Percentiles rank a stretch among this genome's conserved stretches.
These are phyloP conservation scores for Argya squamiceps DNA, from an alignment of 2,797 vertebrate genomes.

Conservation along the genomic window DNA sequence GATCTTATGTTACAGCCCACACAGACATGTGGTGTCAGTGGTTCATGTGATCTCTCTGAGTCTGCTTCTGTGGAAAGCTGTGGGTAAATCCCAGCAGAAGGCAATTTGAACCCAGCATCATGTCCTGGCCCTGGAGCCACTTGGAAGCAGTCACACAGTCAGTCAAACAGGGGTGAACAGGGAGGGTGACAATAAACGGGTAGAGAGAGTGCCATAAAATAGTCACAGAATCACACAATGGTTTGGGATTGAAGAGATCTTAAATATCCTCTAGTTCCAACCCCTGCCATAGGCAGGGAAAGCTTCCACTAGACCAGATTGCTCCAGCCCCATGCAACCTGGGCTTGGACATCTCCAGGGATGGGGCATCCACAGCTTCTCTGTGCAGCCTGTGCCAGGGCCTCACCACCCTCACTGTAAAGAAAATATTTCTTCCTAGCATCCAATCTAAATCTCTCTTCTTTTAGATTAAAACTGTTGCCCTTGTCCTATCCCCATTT, in stretches of 20 bases:
- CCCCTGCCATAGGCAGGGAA: no score
- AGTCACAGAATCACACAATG: not conserved
- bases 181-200: not conserved
- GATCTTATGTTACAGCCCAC: conserved; percentile 34
- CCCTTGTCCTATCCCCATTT: not conserved
- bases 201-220: not conserved
- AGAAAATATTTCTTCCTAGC: not conserved
- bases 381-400: not conserved
- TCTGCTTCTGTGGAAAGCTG: not conserved
- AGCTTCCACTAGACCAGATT: not conserved
- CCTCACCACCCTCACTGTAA: not conserved
- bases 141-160: not conserved
- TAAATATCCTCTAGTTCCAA: not conserved
- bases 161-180: not conserved
- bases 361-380: not conserved
- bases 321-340: not conserved
- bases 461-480: not conserved
- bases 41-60: not conserved
- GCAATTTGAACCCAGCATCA: not conserved
- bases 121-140: not conserved
- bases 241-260: not conserved
- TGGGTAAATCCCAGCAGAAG: not conserved
- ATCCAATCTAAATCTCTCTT: not conserved
- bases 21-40: not conserved
- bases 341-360: not conserved